Conservation (phyloP, 2,888 invertebrate species). For the Apoda limacodes region DNA sequence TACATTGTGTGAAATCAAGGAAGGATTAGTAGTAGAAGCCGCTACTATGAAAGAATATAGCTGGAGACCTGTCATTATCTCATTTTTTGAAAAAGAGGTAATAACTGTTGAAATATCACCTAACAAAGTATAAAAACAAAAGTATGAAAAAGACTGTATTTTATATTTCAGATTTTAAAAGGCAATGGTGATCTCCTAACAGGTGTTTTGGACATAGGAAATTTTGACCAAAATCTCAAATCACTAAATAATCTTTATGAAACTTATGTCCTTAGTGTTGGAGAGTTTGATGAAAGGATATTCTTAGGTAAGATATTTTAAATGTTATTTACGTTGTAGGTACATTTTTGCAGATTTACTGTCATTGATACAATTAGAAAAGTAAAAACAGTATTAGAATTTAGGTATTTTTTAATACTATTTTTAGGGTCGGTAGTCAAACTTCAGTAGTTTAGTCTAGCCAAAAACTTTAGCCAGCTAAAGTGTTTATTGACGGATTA, state of each 20-base stretch:
- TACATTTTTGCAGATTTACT: no score
- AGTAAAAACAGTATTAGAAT: no score
- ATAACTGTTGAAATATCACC: no score
- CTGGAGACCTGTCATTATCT: slow-evolving; percentile 82
- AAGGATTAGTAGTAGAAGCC: slow-evolving; percentile 88
- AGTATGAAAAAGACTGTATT: no score
- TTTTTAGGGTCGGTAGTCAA: no score
- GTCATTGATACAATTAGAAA: no score
- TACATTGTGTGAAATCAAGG: slow-evolving; percentile 82
- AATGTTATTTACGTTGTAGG: slow-evolving; percentile 33
- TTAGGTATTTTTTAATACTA: no score
- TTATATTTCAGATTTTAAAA: slow-evolving; percentile 72
- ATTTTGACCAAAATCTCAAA: slow-evolving; percentile 89
- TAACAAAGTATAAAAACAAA: no score
- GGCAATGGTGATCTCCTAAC: slow-evolving; percentile 78
- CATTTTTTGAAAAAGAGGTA: slow-evolving; percentile 79
- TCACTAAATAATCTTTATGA: slow-evolving; percentile 90
- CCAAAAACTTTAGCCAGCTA: no score
- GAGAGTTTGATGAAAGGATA: slow-evolving; percentile 97
- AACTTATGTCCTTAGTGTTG: slow-evolving; percentile 88
- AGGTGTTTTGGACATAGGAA: slow-evolving; percentile 80
- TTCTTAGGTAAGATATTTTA: slow-evolving; percentile 78
- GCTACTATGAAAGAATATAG: slow-evolving; percentile 91
- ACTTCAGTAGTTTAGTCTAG: no score
- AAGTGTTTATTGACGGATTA: no score